These are phyloP conservation scores for Morpho deidamia DNA, from an alignment of 2,888 invertebrate species.

Conservation along the genomic window DNA sequence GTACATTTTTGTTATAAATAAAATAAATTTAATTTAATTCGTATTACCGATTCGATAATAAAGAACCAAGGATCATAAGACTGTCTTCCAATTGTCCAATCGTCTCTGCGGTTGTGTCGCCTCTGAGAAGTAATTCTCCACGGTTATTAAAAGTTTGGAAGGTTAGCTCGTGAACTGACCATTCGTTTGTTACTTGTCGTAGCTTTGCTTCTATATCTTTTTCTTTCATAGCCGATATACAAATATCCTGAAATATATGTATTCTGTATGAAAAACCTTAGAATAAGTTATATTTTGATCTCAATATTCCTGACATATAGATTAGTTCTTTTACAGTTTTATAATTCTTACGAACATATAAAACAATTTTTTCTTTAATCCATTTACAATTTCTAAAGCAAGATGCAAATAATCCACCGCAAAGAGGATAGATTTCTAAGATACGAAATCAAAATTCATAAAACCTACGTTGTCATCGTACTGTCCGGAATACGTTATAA, in stretches of 20 bases:
- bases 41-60: slow-evolving; percentile 89
- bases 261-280: too few species aligned
- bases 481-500: too few species aligned
- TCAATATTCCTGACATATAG: too few species aligned
- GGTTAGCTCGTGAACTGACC: slow-evolving; percentile 94
- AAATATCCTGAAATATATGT: slow-evolving; percentile 86
- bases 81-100: slow-evolving; percentile 97
- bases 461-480: too few species aligned
- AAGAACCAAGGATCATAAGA: slow-evolving; percentile 96
- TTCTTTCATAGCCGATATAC: slow-evolving; percentile 98
- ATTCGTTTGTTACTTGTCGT: slow-evolving; percentile 95
- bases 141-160: slow-evolving; percentile 97
- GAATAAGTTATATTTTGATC: too few species aligned
- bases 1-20: neutral
- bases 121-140: slow-evolving; percentile 92
- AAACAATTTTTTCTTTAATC: neutral
- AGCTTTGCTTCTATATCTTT: slow-evolving; percentile 98
- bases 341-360: too few species aligned
- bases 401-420: too few species aligned
- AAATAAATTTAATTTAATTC: neutral
- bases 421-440: too few species aligned
- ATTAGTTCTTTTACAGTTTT: too few species aligned
- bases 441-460: too few species aligned
- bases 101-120: slow-evolving; percentile 96
- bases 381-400: too few species aligned